Percentiles rank a stretch among this genome's conserved stretches.
phyloP scores from a whole-genome alignment of 2,797 vertebrate species.

The Lithobates pipiens region DNA sequence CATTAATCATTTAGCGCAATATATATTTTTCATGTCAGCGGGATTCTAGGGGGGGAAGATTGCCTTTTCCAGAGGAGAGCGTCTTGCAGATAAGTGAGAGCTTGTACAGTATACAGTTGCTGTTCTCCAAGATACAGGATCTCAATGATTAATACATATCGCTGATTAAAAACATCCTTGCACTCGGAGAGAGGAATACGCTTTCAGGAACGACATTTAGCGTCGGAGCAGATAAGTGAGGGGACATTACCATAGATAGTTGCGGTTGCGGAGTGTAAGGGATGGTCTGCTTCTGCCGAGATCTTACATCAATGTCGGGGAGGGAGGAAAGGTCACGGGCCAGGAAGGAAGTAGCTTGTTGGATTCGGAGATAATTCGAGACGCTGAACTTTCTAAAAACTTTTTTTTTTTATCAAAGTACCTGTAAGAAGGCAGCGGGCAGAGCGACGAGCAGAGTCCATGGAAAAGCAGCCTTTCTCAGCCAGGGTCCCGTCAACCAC shows the following conservation, averaged over 20 bases:
- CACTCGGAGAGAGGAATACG: constrained; percentile 68
- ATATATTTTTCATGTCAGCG: constrained; percentile 93
- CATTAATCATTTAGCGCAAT: constrained; percentile 94
- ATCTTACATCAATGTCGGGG: constrained; percentile 46
- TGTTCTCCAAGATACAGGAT: constrained; percentile 72
- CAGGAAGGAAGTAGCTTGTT: constrained; percentile 47
- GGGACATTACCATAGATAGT: constrained; percentile 46
- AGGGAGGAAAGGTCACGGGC: constrained; percentile 25
- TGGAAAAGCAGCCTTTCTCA: not conserved
- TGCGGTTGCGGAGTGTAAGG: constrained; percentile 7
- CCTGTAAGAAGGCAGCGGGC: too few species aligned
- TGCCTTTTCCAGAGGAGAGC: constrained; percentile 87
- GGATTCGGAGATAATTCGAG: constrained; percentile 24
- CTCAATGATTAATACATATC: constrained; percentile 74
- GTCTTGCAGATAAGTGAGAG: constrained; percentile 81
- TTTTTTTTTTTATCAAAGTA: not conserved
- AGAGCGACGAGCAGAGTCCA: too few species aligned
- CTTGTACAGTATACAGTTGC: constrained; percentile 66
- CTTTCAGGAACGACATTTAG: constrained; percentile 67
- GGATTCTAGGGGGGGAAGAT: constrained; percentile 79
- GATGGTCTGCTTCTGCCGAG: constrained; percentile 28
- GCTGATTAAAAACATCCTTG: constrained; percentile 59
- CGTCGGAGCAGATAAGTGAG: constrained; percentile 64
- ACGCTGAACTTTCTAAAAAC: constrained; percentile 21
- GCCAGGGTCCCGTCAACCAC: too few species aligned